A percentile compares a stretch with the other conserved stretches of the same genome.
Evolutionary conservation across 1,140 invertebrate species (phyloP).

Genomic region (Hypothenemus hampei): DNA sequence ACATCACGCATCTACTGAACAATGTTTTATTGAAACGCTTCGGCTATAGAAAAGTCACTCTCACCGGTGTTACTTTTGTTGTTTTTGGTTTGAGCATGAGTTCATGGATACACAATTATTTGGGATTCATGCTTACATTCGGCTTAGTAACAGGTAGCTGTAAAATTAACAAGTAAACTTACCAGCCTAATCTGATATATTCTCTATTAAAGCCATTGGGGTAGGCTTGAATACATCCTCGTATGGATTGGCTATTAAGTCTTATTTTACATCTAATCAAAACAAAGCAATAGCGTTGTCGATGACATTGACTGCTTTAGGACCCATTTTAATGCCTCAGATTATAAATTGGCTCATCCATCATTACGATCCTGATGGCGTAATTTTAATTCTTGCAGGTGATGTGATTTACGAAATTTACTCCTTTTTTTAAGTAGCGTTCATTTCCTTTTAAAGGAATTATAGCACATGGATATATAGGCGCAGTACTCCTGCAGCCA

Average conservation of each 20-base stretch:
- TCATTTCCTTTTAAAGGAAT: constrained; percentile 5
- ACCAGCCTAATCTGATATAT: not conserved
- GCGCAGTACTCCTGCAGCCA: constrained; percentile 48
- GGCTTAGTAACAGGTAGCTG: constrained; percentile 56
- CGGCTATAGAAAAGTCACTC: constrained; percentile 58
- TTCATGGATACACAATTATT: constrained; percentile 54
- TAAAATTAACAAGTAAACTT: not conserved
- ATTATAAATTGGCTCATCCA: constrained; percentile 43
- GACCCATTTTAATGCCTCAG: constrained; percentile 50
- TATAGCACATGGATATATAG: constrained; percentile 27
- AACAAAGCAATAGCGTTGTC: constrained; percentile 46
- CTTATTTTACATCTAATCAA: constrained; percentile 47
- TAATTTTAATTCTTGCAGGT: constrained; percentile 46
- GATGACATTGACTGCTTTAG: constrained; percentile 47
- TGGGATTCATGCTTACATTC: constrained; percentile 56
- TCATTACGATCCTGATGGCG: constrained; percentile 43
- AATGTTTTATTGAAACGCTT: constrained; percentile 60
- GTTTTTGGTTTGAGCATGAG: constrained; percentile 52
- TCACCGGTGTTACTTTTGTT: constrained; percentile 52
- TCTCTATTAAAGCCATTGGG: constrained; percentile 49
- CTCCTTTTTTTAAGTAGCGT: constrained; percentile 37
- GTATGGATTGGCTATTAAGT: constrained; percentile 49
- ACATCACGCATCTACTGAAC: constrained; percentile 56
- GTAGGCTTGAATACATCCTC: constrained; percentile 57
- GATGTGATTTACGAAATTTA: constrained; percentile 38